Evolutionary conservation across 2,797 vertebrate genomes (phyloP).

Genomic region (Acropternis orthonyx): DNA sequence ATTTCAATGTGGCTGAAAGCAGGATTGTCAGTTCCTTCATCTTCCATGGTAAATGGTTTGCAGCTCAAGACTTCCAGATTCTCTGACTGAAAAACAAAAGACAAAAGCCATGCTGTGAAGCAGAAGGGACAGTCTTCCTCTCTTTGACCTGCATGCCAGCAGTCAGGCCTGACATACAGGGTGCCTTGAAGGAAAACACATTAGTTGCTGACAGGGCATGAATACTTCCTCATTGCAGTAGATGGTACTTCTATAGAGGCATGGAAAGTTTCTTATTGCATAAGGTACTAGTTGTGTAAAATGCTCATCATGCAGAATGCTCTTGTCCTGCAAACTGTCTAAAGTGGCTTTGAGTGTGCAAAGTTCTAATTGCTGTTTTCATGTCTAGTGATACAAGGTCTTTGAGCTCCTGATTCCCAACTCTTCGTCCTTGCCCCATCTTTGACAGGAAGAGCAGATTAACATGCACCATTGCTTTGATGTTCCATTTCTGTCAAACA

Average conservation of each 20-base stretch:
- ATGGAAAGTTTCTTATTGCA: neutral
- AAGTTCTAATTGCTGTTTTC: conserved; percentile 20
- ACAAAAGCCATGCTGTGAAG: conserved; percentile 11
- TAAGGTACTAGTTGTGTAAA: neutral
- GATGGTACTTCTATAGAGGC: neutral
- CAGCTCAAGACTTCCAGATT: conserved; percentile 68
- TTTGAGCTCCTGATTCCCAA: neutral
- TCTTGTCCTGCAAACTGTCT: neutral
- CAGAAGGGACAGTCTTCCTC: neutral
- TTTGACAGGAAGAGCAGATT: neutral
- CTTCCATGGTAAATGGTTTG: conserved; percentile 47
- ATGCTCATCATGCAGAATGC: neutral
- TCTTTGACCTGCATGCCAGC: neutral
- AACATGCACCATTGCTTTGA: neutral
- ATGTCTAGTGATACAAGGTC: neutral
- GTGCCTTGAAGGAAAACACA: neutral
- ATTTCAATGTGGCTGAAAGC: conserved; percentile 85
- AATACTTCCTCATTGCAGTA: neutral
- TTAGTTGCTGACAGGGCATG: neutral
- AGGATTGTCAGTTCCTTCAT: conserved; percentile 80
- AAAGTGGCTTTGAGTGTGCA: neutral
- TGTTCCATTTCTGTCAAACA: neutral
- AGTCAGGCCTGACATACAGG: neutral
- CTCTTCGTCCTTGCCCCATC: neutral
- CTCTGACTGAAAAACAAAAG: conserved; percentile 63